phyloP scores from a whole-genome alignment of 2,113 vertebrate species.

The Arothron firmamentum region DNA sequence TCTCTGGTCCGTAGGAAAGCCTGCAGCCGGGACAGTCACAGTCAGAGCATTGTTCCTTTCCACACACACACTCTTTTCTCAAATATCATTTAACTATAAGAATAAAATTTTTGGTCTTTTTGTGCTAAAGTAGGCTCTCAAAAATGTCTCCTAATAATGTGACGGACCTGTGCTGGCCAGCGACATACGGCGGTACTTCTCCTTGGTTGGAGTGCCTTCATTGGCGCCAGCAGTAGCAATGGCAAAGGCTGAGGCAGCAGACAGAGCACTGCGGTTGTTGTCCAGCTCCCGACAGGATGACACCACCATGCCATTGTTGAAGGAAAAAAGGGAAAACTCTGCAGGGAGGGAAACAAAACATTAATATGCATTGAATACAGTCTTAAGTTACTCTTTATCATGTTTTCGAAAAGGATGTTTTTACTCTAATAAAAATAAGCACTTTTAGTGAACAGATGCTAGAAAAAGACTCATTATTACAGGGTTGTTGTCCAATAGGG shows the following conservation, averaged over 20 bases:
- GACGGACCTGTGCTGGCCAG: constrained; percentile 84
- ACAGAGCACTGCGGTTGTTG: constrained; percentile 85
- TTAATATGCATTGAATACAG: not conserved
- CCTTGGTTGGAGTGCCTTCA: constrained; percentile 91
- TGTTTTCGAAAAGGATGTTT: too few relatives aligned
- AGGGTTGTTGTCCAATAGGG: constrained; percentile 51
- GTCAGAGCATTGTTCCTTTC: too few relatives aligned
- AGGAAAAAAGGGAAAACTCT: constrained; percentile 94
- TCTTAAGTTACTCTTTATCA: too few relatives aligned
- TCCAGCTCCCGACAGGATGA: constrained; percentile 91
- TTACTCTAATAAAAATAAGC: too few relatives aligned
- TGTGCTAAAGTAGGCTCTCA: too few relatives aligned
- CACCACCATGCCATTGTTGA: constrained; percentile 92
- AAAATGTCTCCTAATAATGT: too few relatives aligned
- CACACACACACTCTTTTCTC: too few relatives aligned
- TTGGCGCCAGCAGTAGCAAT: constrained; percentile 96
- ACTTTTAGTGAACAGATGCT: too few relatives aligned
- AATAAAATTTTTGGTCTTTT: too few relatives aligned
- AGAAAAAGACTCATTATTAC: not conserved
- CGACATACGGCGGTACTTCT: constrained; percentile 95
- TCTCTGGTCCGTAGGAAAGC: constrained; percentile 91
- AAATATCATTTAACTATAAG: not conserved
- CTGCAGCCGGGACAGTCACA: constrained; percentile 59
- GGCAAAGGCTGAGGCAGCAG: constrained; percentile 90
- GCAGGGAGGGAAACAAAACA: not conserved